Evolutionary conservation across 2,888 invertebrate species (phyloP), one percentile per base, ranked within the genome.

Genomic region (Scaptomyza reducta): DNA sequence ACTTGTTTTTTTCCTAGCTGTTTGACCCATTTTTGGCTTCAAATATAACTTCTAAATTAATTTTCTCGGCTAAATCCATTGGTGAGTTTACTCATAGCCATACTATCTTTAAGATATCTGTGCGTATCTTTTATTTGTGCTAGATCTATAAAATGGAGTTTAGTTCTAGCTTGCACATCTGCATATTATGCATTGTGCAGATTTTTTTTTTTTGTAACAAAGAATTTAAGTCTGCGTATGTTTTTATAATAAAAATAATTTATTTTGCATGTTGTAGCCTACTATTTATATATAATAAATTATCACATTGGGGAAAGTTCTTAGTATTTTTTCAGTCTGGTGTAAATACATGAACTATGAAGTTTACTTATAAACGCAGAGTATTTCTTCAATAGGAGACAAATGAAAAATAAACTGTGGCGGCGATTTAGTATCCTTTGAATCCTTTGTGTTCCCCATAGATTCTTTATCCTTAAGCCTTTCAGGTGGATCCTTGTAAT

Each of bases 1-100:
- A n/a, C n/a, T 14, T 9, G 13, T 9, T 0, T 10, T 29, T n/a
- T 49, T 49, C 10, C 31, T 13, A 25, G 44, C 44, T 10, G 4
- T 53, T 14, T 45, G 54, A 46, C 63, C 63, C 66, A 54, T 63
- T 10, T 1, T n/a, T 22, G n/a, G 5, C 22, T 53, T 45, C 13
- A 14, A 41, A 22, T 16, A 6, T 6, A 40, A 22, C 11, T 14
- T 18, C 3, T 13, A 31, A 10, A 18, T n/a, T 10, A 6, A 49
- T 31, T 47, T 0, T 2, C 4, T 16, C 7, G n/a, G 27, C 4
- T 46, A 9, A 7, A 40, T 10, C 1, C 25, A 16, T 27, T 13
- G 25, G 14, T 9, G 6, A 10, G 27, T 6, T 5, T 38, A 44
- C 22, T 53, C 40, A 53, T 38, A 25, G 5, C 3, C 44, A 63